These are phyloP conservation scores for Muscina levida DNA, from an alignment of 2,888 invertebrate genomes.

Conservation along the genomic window DNA sequence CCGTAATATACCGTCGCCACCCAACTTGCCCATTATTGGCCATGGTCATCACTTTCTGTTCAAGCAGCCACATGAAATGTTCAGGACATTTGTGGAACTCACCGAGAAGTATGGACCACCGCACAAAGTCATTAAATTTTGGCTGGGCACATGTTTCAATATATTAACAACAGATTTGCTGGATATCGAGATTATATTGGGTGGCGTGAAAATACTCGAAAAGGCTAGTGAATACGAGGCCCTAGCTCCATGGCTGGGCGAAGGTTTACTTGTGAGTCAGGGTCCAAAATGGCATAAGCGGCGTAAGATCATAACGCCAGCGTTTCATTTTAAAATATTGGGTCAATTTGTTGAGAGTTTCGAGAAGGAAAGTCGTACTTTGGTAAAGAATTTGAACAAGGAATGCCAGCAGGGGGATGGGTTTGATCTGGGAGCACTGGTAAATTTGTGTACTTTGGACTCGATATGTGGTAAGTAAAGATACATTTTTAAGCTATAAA, in stretches of 20 bases:
- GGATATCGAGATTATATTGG: constrained; percentile 51
- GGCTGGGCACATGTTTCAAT: constrained; percentile 64
- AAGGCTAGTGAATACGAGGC: constrained; percentile 59
- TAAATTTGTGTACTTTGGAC: constrained; percentile 73
- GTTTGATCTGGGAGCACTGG: constrained; percentile 82
- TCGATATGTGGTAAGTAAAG: constrained; percentile 62
- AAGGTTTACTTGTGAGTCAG: constrained; percentile 75
- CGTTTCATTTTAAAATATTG: constrained; percentile 81
- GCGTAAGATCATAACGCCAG: constrained; percentile 84
- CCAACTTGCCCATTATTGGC: constrained; percentile 81
- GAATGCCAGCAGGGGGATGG: constrained; percentile 33
- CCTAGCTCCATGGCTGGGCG: constrained; percentile 77
- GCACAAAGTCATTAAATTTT: constrained; percentile 13
- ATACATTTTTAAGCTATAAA: no score
- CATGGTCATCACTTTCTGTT: constrained; percentile 80
- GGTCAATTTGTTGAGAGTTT: constrained; percentile 85
- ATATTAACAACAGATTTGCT: constrained; percentile 55
- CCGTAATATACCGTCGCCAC: constrained; percentile 73
- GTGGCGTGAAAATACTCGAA: constrained; percentile 51
- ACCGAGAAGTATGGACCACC: neutral
- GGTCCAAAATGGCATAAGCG: constrained; percentile 84
- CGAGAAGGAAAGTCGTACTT: constrained; percentile 82
- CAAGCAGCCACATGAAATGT: constrained; percentile 76
- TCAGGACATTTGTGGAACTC: neutral
- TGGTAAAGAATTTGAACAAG: constrained; percentile 74